Evolutionary conservation across 2,888 invertebrate genomes (phyloP), one percentile per base, ranked within the genome.

Genomic region (Sialis lutaria): DNA sequence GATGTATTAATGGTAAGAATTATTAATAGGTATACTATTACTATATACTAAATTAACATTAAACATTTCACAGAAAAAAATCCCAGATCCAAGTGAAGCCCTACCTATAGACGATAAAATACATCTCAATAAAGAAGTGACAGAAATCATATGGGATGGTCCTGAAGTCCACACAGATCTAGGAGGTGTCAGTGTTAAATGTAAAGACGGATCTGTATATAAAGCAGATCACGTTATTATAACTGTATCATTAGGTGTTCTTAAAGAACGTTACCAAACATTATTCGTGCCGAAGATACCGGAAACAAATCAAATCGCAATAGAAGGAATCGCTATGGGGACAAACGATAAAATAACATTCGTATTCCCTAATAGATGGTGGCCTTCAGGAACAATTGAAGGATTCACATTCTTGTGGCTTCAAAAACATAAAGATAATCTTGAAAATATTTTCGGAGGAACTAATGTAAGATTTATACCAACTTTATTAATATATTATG

Each of bases 281-380:
- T 60, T 81, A n/a, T 82, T 82, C 58, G 64, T 61, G 42, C 81
- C 81, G 1, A 55, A 65, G 9, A 60, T 82, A 30, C 72, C 79
- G 4, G 53, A 57, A 3, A 60, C 60, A 35, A 81, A 80, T 62
- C 58, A 70, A 1, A 66, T 63, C 49, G 64, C 74, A 7, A 79
- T 80, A 52, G 62, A 73, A 57, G 72, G 70, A 47, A 61, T 83
- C n/a, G 74, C 72, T 33, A 71, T 80, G 53, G 79, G 80, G 30
- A 67, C 75, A 8, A 70, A 80, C 2, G 73, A 80, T 57, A 85
- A 84, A 66, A 72, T 84, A 50, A 82, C 77, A 59, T 64, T 84
- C 2, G 74, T 77, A 57, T 85, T 81, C 58, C 69, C 75, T 2
- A 60, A 68, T 37, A 68, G 70, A 1, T 82, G 82, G 77, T 82